These are phyloP conservation scores for Pherbina coryleti DNA, from an alignment of 2,888 invertebrate species.

Conservation along the genomic window DNA sequence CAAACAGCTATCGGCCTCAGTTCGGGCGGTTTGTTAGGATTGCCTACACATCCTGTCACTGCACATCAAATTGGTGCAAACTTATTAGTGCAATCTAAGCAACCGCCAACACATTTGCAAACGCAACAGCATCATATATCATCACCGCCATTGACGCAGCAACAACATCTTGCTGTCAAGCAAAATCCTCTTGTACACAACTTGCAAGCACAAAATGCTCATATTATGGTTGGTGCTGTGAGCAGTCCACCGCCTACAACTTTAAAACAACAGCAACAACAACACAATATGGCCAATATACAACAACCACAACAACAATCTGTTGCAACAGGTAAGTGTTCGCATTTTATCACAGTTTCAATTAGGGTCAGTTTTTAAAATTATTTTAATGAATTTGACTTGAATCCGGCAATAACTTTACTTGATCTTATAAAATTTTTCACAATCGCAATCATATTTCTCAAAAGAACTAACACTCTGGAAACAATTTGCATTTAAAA, in stretches of 20 bases:
- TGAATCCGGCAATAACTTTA: background rate
- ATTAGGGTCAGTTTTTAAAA: too few relatives aligned
- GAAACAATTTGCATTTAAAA: too few relatives aligned
- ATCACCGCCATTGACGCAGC: constrained; percentile 59
- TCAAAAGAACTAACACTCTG: too few relatives aligned
- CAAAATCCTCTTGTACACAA: constrained; percentile 63
- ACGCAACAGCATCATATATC: constrained; percentile 61
- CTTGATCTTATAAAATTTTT: background rate
- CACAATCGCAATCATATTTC: background rate
- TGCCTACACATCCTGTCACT: constrained; percentile 55
- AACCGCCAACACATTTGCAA: constrained; percentile 59
- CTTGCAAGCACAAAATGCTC: constrained; percentile 57
- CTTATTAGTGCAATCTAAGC: constrained; percentile 54
- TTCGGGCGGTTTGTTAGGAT: constrained; percentile 59
- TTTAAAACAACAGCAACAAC: constrained; percentile 51
- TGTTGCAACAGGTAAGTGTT: constrained; percentile 14
- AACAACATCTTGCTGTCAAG: constrained; percentile 42
- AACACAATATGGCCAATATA: constrained; percentile 49
- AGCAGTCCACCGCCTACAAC: constrained; percentile 72
- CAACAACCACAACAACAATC: constrained; percentile 23
- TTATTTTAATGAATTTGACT: too few relatives aligned
- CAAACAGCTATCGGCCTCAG: constrained; percentile 52
- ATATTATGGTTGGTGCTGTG: constrained; percentile 71
- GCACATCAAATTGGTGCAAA: constrained; percentile 15
- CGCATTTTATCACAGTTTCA: background rate